Evolutionary conservation across 2,113 vertebrate genomes (phyloP).

Genomic region (Oryzias woworae): DNA sequence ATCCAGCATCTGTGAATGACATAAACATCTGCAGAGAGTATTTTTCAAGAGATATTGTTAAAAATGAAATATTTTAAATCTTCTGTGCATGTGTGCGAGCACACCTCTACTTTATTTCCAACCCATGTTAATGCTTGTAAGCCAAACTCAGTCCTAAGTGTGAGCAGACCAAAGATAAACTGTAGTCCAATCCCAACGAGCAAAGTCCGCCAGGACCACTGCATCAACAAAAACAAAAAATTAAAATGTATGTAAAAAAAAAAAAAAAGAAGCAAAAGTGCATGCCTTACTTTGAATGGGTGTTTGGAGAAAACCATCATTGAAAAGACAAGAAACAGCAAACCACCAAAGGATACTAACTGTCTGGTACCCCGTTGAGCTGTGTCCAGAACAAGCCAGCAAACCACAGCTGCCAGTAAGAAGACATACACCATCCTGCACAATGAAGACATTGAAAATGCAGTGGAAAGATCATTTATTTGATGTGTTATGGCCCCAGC

Average conservation of each 20-base stretch:
- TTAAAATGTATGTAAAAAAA: background rate
- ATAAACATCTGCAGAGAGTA: conserved; percentile 70
- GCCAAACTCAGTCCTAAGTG: conserved; percentile 81
- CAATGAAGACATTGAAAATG: background rate
- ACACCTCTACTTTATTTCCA: conserved; percentile 83
- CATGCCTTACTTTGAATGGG: conserved; percentile 77
- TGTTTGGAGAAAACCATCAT: conserved; percentile 86
- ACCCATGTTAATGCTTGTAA: conserved; percentile 78
- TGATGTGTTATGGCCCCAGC: too few relatives aligned
- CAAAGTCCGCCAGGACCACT: conserved; percentile 85
- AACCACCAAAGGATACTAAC: conserved; percentile 84
- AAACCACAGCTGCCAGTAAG: conserved; percentile 61
- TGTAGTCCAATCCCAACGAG: conserved; percentile 83
- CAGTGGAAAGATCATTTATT: background rate
- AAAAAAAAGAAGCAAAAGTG: background rate
- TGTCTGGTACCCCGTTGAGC: conserved; percentile 74
- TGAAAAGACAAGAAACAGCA: conserved; percentile 78
- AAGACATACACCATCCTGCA: conserved; percentile 71
- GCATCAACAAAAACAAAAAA: conserved; percentile 18
- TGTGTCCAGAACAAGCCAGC: conserved; percentile 85
- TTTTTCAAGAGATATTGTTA: conserved; percentile 11
- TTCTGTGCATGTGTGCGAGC: background rate
- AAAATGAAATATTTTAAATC: background rate
- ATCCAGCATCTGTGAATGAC: conserved; percentile 78
- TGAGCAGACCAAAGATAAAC: conserved; percentile 84